Conservation (phyloP, 2,888 invertebrate genomes). For the Adelognathus sp. region DNA sequence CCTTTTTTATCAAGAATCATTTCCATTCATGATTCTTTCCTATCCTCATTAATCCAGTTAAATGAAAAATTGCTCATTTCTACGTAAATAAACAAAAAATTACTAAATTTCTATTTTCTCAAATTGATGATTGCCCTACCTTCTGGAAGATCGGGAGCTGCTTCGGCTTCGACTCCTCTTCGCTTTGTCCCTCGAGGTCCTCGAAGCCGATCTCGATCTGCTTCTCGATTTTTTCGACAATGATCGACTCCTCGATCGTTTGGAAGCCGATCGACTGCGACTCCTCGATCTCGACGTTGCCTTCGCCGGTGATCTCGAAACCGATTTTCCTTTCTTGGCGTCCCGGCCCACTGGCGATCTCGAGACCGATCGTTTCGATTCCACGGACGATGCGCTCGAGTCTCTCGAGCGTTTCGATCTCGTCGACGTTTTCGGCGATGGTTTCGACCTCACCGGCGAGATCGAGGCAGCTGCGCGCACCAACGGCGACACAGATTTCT, state of each 20-base stretch:
- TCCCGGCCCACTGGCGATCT: slow-evolving; percentile 63
- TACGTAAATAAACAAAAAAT: too few species aligned
- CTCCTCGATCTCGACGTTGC: slow-evolving; percentile 64
- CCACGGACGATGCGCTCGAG: slow-evolving; percentile 71
- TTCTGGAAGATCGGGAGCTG: slow-evolving; percentile 75
- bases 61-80: too few species aligned
- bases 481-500: slow-evolving; percentile 66
- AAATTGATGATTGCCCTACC: slow-evolving; percentile 61
- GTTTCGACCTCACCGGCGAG: slow-evolving; percentile 61
- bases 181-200: slow-evolving; percentile 67
- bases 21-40: too few species aligned
- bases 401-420: slow-evolving; percentile 62
- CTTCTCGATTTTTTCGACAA: slow-evolving; percentile 68
- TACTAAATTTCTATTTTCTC: neutral
- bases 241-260: slow-evolving; percentile 72
- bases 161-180: slow-evolving; percentile 72
- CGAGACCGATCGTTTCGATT: slow-evolving; percentile 67
- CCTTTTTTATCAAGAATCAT: too few species aligned
- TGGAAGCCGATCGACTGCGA: slow-evolving; percentile 59
- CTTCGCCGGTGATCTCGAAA: slow-evolving; percentile 70
- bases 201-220: slow-evolving; percentile 70
- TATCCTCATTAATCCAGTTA: too few species aligned
- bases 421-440: slow-evolving; percentile 57
- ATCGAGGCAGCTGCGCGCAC: slow-evolving; percentile 52
- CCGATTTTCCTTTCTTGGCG: slow-evolving; percentile 65